Percentiles rank a stretch among this genome's conserved stretches.
phyloP scores from a whole-genome alignment of 2,888 invertebrate genomes.

The Dichetophora obliterata region DNA sequence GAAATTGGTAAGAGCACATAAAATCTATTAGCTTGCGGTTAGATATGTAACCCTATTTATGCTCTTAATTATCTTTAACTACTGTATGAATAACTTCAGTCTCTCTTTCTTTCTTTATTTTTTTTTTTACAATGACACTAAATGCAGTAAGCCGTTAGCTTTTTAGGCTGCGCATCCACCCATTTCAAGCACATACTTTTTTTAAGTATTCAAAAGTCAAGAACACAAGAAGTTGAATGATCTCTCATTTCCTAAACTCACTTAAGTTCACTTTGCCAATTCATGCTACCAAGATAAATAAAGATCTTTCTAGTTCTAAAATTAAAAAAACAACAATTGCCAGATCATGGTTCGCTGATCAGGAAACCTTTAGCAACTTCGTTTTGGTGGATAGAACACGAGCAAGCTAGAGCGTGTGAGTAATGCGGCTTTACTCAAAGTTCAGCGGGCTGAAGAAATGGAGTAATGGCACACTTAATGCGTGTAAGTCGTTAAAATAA shows the following conservation, averaged over 20 bases:
- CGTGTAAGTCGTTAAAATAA: no score
- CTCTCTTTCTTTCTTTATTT: not conserved
- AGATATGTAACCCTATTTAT: not conserved
- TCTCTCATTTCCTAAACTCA: not conserved
- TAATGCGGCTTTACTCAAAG: no score
- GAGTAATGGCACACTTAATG: no score
- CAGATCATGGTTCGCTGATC: constrained; percentile 19
- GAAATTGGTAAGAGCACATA: constrained; percentile 34
- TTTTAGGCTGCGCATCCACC: constrained; percentile 43
- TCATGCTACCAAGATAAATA: not conserved
- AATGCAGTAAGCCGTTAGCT: constrained; percentile 43
- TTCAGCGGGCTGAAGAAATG: no score
- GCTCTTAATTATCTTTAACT: not conserved
- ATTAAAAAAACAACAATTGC: not conserved
- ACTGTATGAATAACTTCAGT: not conserved
- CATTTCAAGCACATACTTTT: constrained; percentile 27
- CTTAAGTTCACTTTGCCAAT: not conserved
- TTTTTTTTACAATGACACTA: constrained; percentile 42
- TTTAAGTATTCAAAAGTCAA: not conserved
- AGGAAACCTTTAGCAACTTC: not conserved
- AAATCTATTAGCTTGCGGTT: not conserved
- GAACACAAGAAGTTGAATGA: not conserved
- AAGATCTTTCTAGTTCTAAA: not conserved
- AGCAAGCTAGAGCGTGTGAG: no score
- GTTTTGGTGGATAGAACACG: no score